phyloP scores from a whole-genome alignment of 2,797 vertebrate species.

The Hyperoplus immaculatus region DNA sequence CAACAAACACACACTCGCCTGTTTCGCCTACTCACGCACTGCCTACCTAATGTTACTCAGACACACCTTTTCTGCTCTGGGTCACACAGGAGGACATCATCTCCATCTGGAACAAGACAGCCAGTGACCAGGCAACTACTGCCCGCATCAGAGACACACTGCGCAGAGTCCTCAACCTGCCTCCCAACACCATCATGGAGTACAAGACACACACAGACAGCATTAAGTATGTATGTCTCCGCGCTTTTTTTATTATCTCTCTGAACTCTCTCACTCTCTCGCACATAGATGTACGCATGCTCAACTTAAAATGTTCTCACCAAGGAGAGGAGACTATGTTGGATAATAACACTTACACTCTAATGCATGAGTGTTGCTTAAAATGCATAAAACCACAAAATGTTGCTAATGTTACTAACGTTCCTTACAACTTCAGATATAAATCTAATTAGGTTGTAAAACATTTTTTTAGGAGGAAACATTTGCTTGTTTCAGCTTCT shows the following conservation, averaged over 20 bases:
- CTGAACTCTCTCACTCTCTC: conserved; percentile 17
- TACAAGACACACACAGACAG: conserved; percentile 93
- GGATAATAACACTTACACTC: background rate
- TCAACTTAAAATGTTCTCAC: conserved; percentile 4
- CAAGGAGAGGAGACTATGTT: background rate
- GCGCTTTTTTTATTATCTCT: conserved; percentile 60
- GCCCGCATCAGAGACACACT: conserved; percentile 90
- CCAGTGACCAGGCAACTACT: conserved; percentile 88
- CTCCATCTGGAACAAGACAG: conserved; percentile 92
- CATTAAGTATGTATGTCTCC: conserved; percentile 88
- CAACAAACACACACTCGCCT: background rate
- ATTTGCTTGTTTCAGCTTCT: background rate
- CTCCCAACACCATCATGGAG: conserved; percentile 92
- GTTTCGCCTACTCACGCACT: background rate
- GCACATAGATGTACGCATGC: conserved; percentile 30
- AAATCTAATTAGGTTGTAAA: no score
- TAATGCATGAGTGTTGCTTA: background rate
- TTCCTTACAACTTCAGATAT: background rate
- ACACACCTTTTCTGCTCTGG: background rate
- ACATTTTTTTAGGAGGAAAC: background rate
- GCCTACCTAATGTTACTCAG: background rate
- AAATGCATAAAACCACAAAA: background rate
- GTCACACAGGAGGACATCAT: conserved; percentile 88
- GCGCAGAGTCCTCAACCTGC: conserved; percentile 89
- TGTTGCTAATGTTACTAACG: background rate